Evolutionary conservation across 2,888 invertebrate species (phyloP).

Genomic region (Nebria brevicollis): DNA sequence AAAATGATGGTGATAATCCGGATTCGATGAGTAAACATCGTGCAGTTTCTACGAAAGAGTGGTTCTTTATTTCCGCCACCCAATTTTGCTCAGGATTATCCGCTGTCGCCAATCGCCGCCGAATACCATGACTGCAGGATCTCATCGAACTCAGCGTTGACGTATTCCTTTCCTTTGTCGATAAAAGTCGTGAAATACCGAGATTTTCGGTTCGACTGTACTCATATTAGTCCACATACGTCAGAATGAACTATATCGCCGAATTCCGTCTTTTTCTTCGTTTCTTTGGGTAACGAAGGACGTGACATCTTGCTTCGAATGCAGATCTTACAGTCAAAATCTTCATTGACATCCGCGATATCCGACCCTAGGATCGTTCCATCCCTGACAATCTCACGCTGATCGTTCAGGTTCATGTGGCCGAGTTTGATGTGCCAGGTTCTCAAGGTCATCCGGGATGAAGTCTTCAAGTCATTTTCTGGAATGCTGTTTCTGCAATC

Average conservation of each 20-base stretch:
- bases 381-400: too few species aligned
- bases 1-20: too few species aligned
- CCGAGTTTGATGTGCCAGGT: too few species aligned
- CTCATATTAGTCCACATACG: constrained; percentile 2
- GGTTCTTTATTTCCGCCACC: neutral
- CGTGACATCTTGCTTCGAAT: constrained; percentile 42
- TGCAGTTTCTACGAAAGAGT: too few species aligned
- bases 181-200: neutral
- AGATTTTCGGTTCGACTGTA: neutral
- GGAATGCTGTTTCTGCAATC: too few species aligned
- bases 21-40: too few species aligned
- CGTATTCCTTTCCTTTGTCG: constrained; percentile 50
- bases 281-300: neutral
- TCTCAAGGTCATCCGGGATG: too few species aligned
- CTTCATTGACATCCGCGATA: neutral
- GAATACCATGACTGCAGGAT: neutral
- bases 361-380: too few species aligned
- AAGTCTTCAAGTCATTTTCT: too few species aligned
- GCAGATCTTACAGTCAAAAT: constrained; percentile 45
- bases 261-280: neutral
- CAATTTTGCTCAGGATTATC: neutral
- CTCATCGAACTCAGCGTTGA: neutral
- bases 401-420: too few species aligned
- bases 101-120: neutral
- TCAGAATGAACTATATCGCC: neutral